A percentile compares a stretch with the other conserved stretches of the same genome.
These are phyloP conservation scores for Linurgus olivaceus DNA, from an alignment of 2,797 vertebrate species.

Conservation along the genomic window DNA sequence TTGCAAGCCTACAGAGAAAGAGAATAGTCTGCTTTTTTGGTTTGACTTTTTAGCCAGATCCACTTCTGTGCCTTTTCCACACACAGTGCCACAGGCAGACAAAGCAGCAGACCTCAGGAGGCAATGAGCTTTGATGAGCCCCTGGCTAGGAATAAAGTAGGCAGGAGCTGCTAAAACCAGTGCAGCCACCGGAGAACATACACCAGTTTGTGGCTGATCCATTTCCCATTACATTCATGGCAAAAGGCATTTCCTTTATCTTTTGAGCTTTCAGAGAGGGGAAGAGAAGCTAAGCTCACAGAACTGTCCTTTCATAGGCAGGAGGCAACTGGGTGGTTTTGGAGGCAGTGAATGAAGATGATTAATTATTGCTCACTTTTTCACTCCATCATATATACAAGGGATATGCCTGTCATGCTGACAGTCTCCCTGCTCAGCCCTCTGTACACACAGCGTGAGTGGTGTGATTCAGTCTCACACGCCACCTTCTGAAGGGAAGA, in stretches of 20 bases:
- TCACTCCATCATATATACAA: slow-evolving; percentile 34
- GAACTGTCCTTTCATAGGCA: neutral
- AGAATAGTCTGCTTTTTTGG: neutral
- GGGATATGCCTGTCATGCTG: slow-evolving; percentile 1
- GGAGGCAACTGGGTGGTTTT: slow-evolving; percentile 27
- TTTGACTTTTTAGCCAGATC: neutral
- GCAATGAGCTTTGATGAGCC: neutral
- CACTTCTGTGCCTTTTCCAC: neutral
- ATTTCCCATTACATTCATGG: neutral
- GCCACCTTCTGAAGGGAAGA: slow-evolving; percentile 46
- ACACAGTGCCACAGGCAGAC: neutral
- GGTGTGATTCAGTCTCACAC: slow-evolving; percentile 42
- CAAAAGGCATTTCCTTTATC: neutral
- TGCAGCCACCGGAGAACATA: neutral
- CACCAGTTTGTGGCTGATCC: neutral
- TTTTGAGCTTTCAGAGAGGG: neutral
- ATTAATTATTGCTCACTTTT: slow-evolving; percentile 68
- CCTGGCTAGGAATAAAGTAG: neutral
- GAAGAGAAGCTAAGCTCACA: neutral
- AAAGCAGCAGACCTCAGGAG: neutral
- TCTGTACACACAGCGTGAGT: neutral
- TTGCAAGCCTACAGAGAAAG: neutral
- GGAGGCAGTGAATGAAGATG: slow-evolving; percentile 61
- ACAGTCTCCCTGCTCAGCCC: slow-evolving; percentile 41
- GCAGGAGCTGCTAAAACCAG: neutral